Evolutionary conservation across 2,888 invertebrate species (phyloP), one percentile per base, ranked within the genome.

Genomic region (Neoascia interrupta): DNA sequence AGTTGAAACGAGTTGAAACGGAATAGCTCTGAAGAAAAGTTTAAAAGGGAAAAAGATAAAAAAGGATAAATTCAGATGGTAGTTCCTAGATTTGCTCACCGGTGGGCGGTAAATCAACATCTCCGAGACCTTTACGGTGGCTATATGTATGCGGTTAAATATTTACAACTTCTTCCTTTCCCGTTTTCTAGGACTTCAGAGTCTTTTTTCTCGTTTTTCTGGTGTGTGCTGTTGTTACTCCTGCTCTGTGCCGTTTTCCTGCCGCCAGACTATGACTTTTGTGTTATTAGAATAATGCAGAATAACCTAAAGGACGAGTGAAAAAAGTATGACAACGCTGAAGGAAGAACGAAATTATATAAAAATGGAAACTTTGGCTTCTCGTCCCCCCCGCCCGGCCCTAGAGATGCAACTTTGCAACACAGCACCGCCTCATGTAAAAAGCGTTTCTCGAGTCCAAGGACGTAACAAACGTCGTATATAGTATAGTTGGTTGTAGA

Each of bases 201-300:
- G 3, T 3, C 19, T 45, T 23, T 15, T 15, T 21, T 8, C 5
- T n/a, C n/a, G 6, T 34, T n/a, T 6, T 53, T 34, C 15, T 28
- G 16, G 8, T 39, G 47, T 31, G n/a, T 61, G 45, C n/a, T 26
- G 4, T 8, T 53, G 21, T 11, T 34, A 21, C 39, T 47, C n/a
- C 11, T 37, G 19, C 47, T 54, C 36, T 76, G 36, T 64, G 34
- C 37, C 47, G 47, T 49, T 70, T 72, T 72, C 19, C 36, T 58
- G 75, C 56, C 63, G 41, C 66, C 49, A 79, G 54, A 72, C 66
- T 54, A 72, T 72, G 72, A 68, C 72, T 79, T 79, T 79, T 79
- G 73, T 79, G 79, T 79, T 79, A 79, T 79, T 79, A 73, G 66
- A 66, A 73, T 79, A 79, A 73, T 79, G 79, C 61, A 72, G 72